Evolutionary conservation across 1,140 invertebrate species (phyloP), one percentile per base, ranked within the genome.

Genomic region (Potamilus streckersoni): DNA sequence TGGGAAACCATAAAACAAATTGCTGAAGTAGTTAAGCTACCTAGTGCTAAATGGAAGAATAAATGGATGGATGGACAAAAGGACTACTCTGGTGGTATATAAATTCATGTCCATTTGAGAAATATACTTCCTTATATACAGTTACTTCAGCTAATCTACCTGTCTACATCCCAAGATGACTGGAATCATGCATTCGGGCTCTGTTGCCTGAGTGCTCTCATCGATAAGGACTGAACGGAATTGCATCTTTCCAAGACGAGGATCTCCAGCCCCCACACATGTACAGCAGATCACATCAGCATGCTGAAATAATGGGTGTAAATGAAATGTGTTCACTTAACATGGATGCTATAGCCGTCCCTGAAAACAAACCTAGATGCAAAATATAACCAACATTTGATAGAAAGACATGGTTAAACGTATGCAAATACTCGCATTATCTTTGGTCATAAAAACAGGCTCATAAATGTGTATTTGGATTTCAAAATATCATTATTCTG

Each of bases 271-370:
- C 59, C 97, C 97, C 0, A 99, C 98, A 90, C 98, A 99, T 0
- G 98, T 99, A 84, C 97, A 99, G 84, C 98, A 99, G 69, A 99
- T 98, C 0, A 99, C 98, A 90, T 99, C 98, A 20, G 98, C 98
- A 19, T 89, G 81, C 88, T 90, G 76, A 65, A 80, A 69, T 67
- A 61, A 71, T 63, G 81, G 62, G 73, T 65, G 19, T 72, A 67
- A 17, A 11, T 6, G 5, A 49, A 49, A 49, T 49, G 38, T 49
- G 38, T 49, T 49, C 6, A 49, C 11, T 0, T 6, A 49, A 49
- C 38, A 49, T 49, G 38, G 38, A 49, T 49, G 6, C 38, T 49
- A 4, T 6, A 49, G 6, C 38, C 4, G 38, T 49, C 6, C 38
- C 4, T 49, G 38, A 49, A 49, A 49, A 49, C 38, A 49, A 49